Evolutionary conservation across 2,888 invertebrate species (phyloP), one percentile per base, ranked within the genome.

Genomic region (Cataglyphis altisquamis): DNA sequence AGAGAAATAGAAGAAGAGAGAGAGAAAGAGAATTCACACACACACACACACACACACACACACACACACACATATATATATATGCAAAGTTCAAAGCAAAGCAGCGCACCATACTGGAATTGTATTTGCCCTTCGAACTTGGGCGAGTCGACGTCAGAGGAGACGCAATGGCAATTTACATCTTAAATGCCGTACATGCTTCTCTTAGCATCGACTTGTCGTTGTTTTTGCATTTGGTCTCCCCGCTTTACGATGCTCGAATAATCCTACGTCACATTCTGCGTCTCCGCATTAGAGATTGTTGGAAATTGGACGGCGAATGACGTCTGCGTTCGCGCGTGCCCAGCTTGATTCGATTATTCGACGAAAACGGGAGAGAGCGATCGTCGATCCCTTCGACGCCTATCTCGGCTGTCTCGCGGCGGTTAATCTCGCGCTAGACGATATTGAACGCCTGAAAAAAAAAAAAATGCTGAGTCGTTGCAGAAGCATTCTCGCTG

Each of bases 241-340:
- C 8, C 8, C n/a, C 8, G n/a, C n/a, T 52, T 52, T 52, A n/a
- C 52, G 18, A 5, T 18, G 18, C 52, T 5, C n/a, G n/a, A 52
- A 52, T n/a, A 52, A n/a, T 29, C 8, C n/a, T n/a, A 4, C 18
- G 78, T n/a, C 55, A 68, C 64, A 75, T 84, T 64, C 80, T 77
- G 84, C 85, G 78, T 86, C 84, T 84, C 82, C 84, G 85, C 90
- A 91, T 93, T 91, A 92, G 92, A 92, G 90, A 90, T 92, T 90
- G 91, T 90, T 84, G 91, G 88, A 89, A 91, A 92, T 91, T 91
- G 91, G 63, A 77, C 29, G 66, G 39, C 18, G 29, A 41, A 10
- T 2, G 15, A 32, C 32, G n/a, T 41, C n/a, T 32, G 21, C 8
- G 62, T 25, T 29, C 45, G 29, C 9, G 10, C 21, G 55, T 67